A percentile compares a stretch with the other conserved stretches of the same genome.
These are phyloP conservation scores for Lepidotrigona ventralis DNA, from an alignment of 1,140 invertebrate species.

Conservation along the genomic window DNA sequence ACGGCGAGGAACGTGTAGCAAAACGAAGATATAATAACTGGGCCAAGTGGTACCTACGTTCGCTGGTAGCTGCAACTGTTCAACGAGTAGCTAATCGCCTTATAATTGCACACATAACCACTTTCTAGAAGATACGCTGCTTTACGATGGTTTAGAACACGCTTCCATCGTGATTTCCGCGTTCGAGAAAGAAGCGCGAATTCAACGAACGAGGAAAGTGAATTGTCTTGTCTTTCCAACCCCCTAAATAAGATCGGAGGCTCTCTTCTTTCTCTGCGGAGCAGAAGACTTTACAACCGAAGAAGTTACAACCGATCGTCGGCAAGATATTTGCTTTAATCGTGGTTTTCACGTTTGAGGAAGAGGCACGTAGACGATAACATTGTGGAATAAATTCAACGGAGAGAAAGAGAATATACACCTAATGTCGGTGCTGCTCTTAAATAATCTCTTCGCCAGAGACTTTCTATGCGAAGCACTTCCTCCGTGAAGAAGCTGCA, in stretches of 20 bases:
- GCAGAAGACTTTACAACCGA: too few species aligned
- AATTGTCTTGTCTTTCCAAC: not conserved
- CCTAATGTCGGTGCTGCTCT: too few species aligned
- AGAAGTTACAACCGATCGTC: too few species aligned
- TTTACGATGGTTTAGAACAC: not conserved
- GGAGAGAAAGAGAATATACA: too few species aligned
- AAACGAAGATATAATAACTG: conserved; percentile 12
- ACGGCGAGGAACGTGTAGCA: not conserved
- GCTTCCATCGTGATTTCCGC: not conserved
- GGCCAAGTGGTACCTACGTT: not conserved
- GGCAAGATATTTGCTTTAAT: too few species aligned
- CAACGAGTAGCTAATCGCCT: not conserved
- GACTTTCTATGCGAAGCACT: too few species aligned
- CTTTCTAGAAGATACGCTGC: not conserved
- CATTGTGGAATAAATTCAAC: too few species aligned
- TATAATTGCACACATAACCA: not conserved
- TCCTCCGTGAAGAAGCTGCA: not conserved
- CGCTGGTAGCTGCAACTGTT: not conserved
- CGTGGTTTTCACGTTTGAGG: too few species aligned
- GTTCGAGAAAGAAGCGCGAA: not conserved
- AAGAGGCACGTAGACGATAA: too few species aligned
- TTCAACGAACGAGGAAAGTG: not conserved
- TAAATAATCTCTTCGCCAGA: too few species aligned
- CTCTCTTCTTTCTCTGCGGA: too few species aligned
- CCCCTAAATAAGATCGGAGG: not conserved